A percentile compares a stretch with the other conserved stretches of the same genome.
phyloP scores from a whole-genome alignment of 2,113 vertebrate species.

The Eurypyga helias region DNA sequence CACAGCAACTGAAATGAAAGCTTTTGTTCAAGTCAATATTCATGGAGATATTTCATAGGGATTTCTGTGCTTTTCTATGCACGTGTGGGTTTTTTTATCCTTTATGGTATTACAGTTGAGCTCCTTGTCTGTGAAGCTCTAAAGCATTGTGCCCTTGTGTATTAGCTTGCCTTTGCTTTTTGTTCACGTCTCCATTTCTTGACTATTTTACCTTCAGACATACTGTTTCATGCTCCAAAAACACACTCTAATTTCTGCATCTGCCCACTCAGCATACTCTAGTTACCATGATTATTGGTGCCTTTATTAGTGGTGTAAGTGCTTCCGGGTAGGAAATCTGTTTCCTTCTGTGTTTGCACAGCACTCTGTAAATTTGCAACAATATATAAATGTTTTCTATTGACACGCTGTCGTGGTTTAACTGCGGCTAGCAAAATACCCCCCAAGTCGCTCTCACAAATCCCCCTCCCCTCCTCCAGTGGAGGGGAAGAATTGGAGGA shows the following conservation, averaged over 20 bases:
- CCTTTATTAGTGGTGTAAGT: not conserved
- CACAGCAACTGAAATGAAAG: not conserved
- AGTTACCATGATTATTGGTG: rapidly evolving
- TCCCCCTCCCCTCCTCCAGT: too few relatives aligned
- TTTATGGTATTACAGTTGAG: not conserved
- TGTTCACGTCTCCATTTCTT: not conserved
- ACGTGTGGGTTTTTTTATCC: not conserved
- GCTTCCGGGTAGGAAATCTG: not conserved
- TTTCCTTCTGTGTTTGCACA: not conserved
- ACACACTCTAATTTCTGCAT: not conserved
- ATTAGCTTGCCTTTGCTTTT: not conserved
- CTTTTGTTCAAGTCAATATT: not conserved
- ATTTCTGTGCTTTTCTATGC: not conserved
- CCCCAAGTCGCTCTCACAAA: too few relatives aligned
- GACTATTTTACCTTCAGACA: not conserved
- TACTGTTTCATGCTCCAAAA: not conserved
- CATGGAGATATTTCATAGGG: not conserved
- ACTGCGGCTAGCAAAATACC: too few relatives aligned
- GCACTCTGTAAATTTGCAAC: not conserved
- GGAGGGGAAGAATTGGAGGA: too few relatives aligned
- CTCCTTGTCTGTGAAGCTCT: not conserved
- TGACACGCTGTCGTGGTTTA: too few relatives aligned
- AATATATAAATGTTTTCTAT: not conserved
- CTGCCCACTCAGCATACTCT: not conserved
- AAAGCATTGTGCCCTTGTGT: not conserved